Percentiles rank a stretch among this genome's conserved stretches.
These are phyloP conservation scores for Vireo griseus DNA, from an alignment of 2,797 vertebrate genomes.

Conservation along the genomic window DNA sequence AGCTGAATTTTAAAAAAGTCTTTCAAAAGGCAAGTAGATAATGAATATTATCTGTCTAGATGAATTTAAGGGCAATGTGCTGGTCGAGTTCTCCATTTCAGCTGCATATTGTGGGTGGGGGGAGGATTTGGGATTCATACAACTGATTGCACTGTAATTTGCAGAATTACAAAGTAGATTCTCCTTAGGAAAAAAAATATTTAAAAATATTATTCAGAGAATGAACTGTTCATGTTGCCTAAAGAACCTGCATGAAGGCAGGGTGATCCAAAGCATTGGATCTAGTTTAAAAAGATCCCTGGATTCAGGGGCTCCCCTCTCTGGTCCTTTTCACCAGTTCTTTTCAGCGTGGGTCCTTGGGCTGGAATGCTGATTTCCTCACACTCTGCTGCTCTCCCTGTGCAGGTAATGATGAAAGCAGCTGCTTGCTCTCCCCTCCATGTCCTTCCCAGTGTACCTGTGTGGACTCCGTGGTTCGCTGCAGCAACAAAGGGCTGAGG, in stretches of 20 bases:
- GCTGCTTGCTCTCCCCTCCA: constrained; percentile 86
- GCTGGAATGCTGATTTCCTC: neutral
- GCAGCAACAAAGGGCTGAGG: constrained; percentile 91
- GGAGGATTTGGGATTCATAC: neutral
- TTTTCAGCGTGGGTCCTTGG: neutral
- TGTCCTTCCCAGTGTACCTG: constrained; percentile 94
- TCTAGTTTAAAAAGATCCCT: neutral
- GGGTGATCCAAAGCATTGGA: neutral
- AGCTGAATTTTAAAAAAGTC: neutral
- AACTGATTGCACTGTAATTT: neutral
- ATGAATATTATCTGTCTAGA: neutral
- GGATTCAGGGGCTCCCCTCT: neutral
- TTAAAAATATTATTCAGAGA: neutral
- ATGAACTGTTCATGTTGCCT: neutral
- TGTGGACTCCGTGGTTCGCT: constrained; percentile 90
- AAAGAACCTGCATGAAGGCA: neutral
- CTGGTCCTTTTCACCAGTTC: neutral
- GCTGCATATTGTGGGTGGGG: rapidly evolving
- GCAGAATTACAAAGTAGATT: neutral
- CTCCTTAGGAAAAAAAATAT: neutral
- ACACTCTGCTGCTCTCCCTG: neutral
- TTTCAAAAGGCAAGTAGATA: neutral
- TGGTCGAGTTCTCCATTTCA: neutral
- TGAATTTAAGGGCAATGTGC: neutral
- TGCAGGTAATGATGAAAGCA: constrained; percentile 88